Conservation (phyloP, 2,797 vertebrate genomes). For the Liparis tanakae region DNA sequence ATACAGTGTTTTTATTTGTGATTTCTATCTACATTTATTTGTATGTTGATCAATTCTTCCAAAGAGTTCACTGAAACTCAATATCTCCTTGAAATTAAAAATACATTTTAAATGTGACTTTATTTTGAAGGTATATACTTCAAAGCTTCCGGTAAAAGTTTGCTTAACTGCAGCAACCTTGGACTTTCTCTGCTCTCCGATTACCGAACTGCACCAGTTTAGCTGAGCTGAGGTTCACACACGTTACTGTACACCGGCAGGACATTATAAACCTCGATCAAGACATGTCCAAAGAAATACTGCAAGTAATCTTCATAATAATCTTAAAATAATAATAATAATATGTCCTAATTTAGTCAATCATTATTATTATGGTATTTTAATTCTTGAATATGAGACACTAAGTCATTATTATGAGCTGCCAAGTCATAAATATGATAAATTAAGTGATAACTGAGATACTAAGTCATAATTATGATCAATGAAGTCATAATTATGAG, state of each 20-base stretch:
- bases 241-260: too few species aligned
- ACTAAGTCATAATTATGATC: too few species aligned
- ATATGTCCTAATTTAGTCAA: not conserved
- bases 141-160: fast-evolving
- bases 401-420: too few species aligned
- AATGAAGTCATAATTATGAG: too few species aligned
- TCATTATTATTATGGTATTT: not conserved
- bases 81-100: not conserved
- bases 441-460: not conserved
- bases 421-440: too few species aligned
- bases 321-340: too few species aligned
- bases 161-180: fast-evolving
- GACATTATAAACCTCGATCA: too few species aligned
- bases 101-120: not conserved
- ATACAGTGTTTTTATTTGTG: too few species aligned
- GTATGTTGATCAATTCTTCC: not conserved
- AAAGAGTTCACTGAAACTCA: not conserved
- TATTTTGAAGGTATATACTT: conserved; percentile 38
- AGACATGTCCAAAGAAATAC: too few species aligned
- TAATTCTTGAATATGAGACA: too few species aligned
- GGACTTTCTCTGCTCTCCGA: conserved; percentile 29
- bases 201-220: conserved; percentile 72
- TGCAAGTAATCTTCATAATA: too few species aligned
- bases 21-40: not conserved
- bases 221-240: conserved; percentile 46